These are phyloP conservation scores for Alouatta palliata DNA, from an alignment of 2,113 vertebrate genomes.

Conservation along the genomic window DNA sequence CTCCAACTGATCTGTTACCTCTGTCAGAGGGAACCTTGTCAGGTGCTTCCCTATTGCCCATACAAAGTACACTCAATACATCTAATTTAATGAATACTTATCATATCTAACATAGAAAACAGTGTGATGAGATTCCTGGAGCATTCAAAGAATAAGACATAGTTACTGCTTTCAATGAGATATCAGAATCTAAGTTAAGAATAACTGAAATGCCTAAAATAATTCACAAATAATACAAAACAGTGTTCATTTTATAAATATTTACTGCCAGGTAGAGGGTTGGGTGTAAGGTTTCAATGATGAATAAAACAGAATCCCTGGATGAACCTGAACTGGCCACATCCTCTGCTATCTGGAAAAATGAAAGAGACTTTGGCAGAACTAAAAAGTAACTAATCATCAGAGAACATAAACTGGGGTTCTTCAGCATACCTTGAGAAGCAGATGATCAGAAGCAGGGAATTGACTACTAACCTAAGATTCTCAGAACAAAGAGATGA, in stretches of 20 bases:
- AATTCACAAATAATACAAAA: not conserved
- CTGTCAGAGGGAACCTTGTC: not conserved
- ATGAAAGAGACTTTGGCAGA: not conserved
- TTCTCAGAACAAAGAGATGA: not conserved
- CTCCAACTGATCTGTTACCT: not conserved
- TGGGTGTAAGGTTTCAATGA: not conserved
- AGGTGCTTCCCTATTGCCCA: not conserved
- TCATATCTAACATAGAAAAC: not conserved
- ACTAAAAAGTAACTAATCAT: not conserved
- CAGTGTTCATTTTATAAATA: not conserved
- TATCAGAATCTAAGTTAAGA: slow-evolving; percentile 22
- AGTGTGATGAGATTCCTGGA: not conserved
- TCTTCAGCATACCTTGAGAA: not conserved
- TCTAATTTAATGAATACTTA: slow-evolving; percentile 41
- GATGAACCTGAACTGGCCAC: not conserved
- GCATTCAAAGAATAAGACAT: not conserved
- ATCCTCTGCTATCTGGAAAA: not conserved
- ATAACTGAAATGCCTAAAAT: not conserved
- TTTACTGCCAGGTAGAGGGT: not conserved
- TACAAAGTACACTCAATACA: not conserved
- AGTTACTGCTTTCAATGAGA: not conserved
- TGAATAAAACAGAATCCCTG: not conserved
- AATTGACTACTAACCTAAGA: not conserved
- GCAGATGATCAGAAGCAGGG: not conserved
- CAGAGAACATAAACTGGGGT: not conserved